phyloP scores from a whole-genome alignment of 2,113 vertebrate species.

The Verasper variegatus region DNA sequence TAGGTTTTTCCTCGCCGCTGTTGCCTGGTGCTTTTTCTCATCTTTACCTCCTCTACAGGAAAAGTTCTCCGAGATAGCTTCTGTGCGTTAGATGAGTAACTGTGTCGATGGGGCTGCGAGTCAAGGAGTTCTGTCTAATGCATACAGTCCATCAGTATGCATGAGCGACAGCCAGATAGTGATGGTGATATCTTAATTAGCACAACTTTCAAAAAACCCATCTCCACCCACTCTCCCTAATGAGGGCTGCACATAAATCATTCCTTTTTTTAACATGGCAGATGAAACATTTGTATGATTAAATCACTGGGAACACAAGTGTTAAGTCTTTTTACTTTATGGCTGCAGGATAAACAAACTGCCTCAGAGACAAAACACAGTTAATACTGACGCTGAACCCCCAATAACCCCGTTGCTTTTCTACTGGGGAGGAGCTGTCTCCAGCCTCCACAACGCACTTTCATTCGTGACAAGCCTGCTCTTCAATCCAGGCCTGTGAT shows the following conservation, averaged over 20 bases:
- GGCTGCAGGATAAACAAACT: conserved; percentile 53
- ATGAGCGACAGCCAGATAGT: conserved; percentile 14
- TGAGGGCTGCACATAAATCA: conserved; percentile 47
- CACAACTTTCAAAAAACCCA: conserved; percentile 23
- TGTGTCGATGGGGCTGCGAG: conserved; percentile 15
- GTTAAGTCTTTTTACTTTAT: conserved; percentile 9
- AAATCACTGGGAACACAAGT: conserved; percentile 21
- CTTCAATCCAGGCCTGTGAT: conserved; percentile 70
- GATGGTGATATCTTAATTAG: conserved; percentile 49
- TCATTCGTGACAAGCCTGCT: conserved; percentile 76
- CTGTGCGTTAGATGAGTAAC: conserved; percentile 7
- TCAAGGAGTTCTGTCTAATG: conserved; percentile 20
- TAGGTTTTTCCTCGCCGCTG: neutral
- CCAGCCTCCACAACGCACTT: conserved; percentile 60
- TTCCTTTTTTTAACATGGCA: conserved; percentile 25
- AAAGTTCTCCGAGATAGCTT: too few relatives aligned
- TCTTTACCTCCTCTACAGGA: neutral
- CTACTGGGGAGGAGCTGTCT: conserved; percentile 57
- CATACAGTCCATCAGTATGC: conserved; percentile 10
- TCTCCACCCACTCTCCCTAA: conserved; percentile 17
- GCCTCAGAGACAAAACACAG: conserved; percentile 39
- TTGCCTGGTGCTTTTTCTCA: neutral
- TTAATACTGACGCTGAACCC: conserved; percentile 62
- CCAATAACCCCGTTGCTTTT: conserved; percentile 59
- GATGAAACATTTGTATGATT: conserved; percentile 40